Evolutionary conservation across 2,797 vertebrate species (phyloP).

Genomic region (Falco berigora): DNA sequence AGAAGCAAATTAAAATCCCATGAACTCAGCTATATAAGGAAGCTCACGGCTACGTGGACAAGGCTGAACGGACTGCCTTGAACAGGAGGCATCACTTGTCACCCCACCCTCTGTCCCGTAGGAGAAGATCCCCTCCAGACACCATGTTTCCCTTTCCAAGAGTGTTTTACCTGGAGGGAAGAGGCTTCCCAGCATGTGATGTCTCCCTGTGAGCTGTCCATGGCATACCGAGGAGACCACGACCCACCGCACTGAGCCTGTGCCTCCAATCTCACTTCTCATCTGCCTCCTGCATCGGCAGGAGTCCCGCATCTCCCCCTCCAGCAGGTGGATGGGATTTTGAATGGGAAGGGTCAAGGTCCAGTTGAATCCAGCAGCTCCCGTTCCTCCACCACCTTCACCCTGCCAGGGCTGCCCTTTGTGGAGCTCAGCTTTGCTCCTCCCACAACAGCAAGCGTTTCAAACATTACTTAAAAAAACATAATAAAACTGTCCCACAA

Average conservation of each 20-base stretch:
- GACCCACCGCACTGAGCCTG: rapidly evolving
- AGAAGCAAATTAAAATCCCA: not conserved
- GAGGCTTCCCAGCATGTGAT: not conserved
- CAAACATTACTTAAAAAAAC: not conserved
- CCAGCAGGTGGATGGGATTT: not conserved
- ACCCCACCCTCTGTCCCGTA: not conserved
- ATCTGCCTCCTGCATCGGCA: not conserved
- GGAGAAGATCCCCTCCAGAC: not conserved
- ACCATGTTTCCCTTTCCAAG: not conserved
- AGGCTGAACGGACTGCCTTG: not conserved
- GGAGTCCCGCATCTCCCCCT: not conserved
- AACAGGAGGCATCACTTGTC: not conserved
- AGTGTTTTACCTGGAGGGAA: not conserved
- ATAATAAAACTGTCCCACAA: not conserved
- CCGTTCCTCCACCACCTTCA: not conserved
- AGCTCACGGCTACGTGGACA: rapidly evolving
- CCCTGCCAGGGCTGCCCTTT: not conserved
- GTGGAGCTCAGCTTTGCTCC: not conserved
- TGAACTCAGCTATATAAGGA: not conserved
- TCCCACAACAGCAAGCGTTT: not conserved
- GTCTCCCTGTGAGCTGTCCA: not conserved
- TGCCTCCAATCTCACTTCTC: not conserved
- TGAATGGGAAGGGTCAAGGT: not conserved
- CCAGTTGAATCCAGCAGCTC: not conserved
- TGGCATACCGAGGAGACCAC: not conserved